These are phyloP conservation scores for Siderastrea siderea DNA, from an alignment of 92 coral and sea anemone genomes.

Conservation along the genomic window DNA sequence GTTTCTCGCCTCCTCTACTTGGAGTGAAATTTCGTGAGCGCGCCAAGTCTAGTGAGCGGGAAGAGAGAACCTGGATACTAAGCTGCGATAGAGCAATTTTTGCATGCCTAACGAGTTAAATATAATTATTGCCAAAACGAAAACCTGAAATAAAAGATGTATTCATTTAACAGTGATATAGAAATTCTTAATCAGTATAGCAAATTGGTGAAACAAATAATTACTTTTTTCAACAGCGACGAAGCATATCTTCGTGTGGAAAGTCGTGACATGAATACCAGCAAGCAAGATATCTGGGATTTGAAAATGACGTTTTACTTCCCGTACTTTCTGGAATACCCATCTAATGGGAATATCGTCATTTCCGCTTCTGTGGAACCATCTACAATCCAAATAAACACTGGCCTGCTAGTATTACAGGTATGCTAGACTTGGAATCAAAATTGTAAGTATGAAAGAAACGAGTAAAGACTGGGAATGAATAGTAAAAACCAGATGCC, in stretches of 20 bases:
- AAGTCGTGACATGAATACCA: not conserved
- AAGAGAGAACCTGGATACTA: not conserved
- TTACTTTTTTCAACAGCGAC: too few species aligned
- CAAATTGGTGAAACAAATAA: too few species aligned
- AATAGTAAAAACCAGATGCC: not conserved
- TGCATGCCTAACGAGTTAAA: not conserved
- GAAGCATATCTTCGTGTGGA: constrained; percentile 7
- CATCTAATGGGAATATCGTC: not conserved
- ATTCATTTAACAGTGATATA: not conserved
- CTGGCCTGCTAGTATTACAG: not conserved
- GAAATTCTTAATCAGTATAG: too few species aligned
- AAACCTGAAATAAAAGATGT: not conserved
- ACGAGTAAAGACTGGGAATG: too few species aligned
- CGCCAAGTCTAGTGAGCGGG: too few species aligned
- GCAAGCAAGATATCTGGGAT: not conserved
- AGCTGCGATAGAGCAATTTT: not conserved
- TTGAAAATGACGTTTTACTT: not conserved
- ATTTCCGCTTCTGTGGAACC: not conserved
- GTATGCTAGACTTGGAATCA: not conserved
- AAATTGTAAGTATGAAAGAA: too few species aligned
- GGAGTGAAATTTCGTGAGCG: too few species aligned
- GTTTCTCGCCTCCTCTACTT: too few species aligned
- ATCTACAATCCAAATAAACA: not conserved
- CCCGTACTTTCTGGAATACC: not conserved
- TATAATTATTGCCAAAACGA: not conserved